phyloP scores from a whole-genome alignment of 2,888 invertebrate genomes.

The Drosophila rellima region DNA sequence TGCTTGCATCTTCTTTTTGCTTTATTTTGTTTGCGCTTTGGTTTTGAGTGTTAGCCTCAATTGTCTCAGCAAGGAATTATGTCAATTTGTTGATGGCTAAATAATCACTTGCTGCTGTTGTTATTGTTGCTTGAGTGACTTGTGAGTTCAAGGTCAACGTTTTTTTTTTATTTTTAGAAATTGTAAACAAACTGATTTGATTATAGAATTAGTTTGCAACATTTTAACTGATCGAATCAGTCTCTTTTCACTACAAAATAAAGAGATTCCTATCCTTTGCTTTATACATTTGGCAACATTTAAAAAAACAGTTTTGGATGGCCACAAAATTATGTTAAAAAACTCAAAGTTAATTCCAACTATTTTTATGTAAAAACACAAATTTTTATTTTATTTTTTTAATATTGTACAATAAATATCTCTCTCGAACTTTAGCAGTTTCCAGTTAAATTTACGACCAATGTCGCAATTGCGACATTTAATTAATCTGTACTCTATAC shows the following conservation, averaged over 20 bases:
- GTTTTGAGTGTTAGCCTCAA: constrained; percentile 43
- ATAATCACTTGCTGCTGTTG: constrained; percentile 55
- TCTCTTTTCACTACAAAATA: neutral
- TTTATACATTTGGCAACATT: neutral
- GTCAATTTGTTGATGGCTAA: constrained; percentile 61
- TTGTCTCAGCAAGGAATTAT: constrained; percentile 52
- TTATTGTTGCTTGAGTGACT: constrained; percentile 40
- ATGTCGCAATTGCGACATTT: neutral
- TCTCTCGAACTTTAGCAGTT: neutral
- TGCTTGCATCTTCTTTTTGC: constrained; percentile 12
- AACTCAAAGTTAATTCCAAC: neutral
- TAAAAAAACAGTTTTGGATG: no score
- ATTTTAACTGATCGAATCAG: constrained; percentile 1
- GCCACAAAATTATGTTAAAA: neutral
- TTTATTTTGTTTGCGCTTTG: constrained; percentile 20
- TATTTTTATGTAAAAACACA: neutral
- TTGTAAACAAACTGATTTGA: constrained; percentile 14
- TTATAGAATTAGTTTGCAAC: neutral
- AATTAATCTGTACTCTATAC: neutral
- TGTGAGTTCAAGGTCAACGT: constrained; percentile 68
- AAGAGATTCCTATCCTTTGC: no score
- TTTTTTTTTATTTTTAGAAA: neutral
- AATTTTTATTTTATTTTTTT: neutral
- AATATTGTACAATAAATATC: neutral
- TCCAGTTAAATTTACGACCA: neutral